Evolutionary conservation across 2,888 invertebrate genomes (phyloP).

Genomic region (Drosophila nr. fundita): DNA sequence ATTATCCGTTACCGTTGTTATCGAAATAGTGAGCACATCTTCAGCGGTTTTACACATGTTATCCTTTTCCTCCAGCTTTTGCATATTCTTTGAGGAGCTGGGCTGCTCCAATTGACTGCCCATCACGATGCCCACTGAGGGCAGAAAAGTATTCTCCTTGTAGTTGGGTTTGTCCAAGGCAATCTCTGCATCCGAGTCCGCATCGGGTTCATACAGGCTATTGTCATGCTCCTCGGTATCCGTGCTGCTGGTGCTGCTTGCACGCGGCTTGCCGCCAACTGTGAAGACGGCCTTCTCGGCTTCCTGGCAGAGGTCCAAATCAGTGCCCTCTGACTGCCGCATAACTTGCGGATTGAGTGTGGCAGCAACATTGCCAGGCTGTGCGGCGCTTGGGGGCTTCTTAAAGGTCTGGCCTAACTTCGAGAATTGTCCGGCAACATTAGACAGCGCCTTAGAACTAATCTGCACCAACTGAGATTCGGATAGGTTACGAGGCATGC

Average conservation of each 20-base stretch:
- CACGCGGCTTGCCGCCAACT: slow-evolving; percentile 72
- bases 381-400: slow-evolving; percentile 60
- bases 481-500: slow-evolving; percentile 91
- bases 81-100: slow-evolving; percentile 62
- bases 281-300: slow-evolving; percentile 79
- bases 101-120: slow-evolving; percentile 76
- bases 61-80: slow-evolving; percentile 85
- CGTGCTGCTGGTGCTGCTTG: slow-evolving; percentile 85
- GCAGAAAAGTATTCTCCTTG: slow-evolving; percentile 87
- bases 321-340: slow-evolving; percentile 74
- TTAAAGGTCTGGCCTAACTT: slow-evolving; percentile 88
- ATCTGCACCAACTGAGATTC: slow-evolving; percentile 94
- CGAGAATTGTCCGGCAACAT: slow-evolving; percentile 94
- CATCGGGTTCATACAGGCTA: slow-evolving; percentile 86
- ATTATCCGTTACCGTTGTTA: slow-evolving; percentile 84
- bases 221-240: slow-evolving; percentile 88
- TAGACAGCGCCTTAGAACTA: slow-evolving; percentile 93
- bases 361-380: slow-evolving; percentile 64
- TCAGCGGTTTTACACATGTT: slow-evolving; percentile 84
- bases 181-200: slow-evolving; percentile 78
- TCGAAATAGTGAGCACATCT: slow-evolving; percentile 84
- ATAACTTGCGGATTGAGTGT: slow-evolving; percentile 82
- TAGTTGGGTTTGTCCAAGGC: slow-evolving; percentile 75
- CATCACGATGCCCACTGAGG: slow-evolving; percentile 89
- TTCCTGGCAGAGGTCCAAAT: slow-evolving; percentile 77